Base-by-base conservation (phyloP, 2,888 invertebrate species). In the Drosophila ustulata region DNA sequence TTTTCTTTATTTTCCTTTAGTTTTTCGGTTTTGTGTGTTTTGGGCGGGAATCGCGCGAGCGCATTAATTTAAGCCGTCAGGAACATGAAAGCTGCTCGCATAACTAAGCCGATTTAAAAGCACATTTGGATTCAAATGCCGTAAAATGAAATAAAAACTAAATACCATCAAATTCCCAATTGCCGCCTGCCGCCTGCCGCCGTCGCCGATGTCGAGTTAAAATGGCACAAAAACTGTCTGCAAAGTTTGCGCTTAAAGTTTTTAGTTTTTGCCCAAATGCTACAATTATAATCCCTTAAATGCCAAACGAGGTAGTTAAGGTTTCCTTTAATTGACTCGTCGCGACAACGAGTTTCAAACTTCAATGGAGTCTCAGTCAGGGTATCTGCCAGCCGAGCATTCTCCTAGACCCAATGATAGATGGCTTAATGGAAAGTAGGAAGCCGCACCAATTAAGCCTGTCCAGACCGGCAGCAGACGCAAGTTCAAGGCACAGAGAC, bases 61-160 rank as follows among this genome's bases (percentile, higher is more conserved):
- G 88, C 74, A 83, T 87, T 89, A 71, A 81, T 83, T 89, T 87
- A 85, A 85, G 71, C 88, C 85, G 65, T 59, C 64, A 57, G 85
- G 72, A 71, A 79, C 72, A 79, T 59, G 70, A 75, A 77, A 81
- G 72, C 84, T 71, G 81, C 71, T 77, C 68, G 79, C 71, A 77
- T 72, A 79, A 77, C 89, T 86, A 86, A 86, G 84, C 89, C 85
- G 85, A 89, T 86, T 88, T 87, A 69, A 88, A 71, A 81, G 89
- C 89, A 87, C 88, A 89, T 85, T 85, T 85, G 89, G 72, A 86
- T 87, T 88, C 75, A 86, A 86, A 89, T 78, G 72, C 82, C 71
- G 88, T 75, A 69, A 74, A 89, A 80, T 72, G 75, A 77, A 80
- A 80, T 75, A 67, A 70, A 85, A 70, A 82, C 75, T 71, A 68